Evolutionary conservation across 2,888 invertebrate genomes (phyloP), one percentile per base, ranked within the genome.

Genomic region (Chymomyza fuscimana): DNA sequence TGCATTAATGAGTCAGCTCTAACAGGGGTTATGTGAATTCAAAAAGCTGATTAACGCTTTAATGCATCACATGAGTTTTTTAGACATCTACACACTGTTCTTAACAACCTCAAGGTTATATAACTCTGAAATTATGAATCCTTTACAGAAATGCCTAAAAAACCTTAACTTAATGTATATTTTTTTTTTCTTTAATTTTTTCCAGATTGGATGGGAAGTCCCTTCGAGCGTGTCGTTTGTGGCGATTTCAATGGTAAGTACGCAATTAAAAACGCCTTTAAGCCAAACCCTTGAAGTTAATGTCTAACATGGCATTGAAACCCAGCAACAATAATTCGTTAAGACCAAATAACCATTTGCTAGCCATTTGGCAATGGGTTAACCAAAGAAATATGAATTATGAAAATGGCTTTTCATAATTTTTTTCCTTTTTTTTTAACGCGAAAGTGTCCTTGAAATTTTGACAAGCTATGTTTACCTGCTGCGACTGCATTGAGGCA

Each of bases 181-280:
- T 68, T 78, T 65, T 73, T 63, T 16, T 67, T 70, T n/a, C 92
- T 92, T 93, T 16, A 61, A 36, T 50, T 68, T 72, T 67, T 89
- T 90, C 12, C 95, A 97, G 97, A 97, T 94, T 97, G 97, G 97
- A 97, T 97, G 96, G 96, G 96, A 93, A 96, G 96, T 93, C 97
- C 97, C 92, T 97, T 97, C 93, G 97, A 97, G 94, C 95, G 97
- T 93, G 97, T 97, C 93, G 96, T 97, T 93, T 97, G 97, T 94
- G 97, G 97, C 95, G 96, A 97, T 96, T 97, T 96, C 92, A 95
- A 95, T 94, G 95, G 95, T 95, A 95, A 94, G 95, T 94, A 85
- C 78, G 56, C 69, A 67, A 73, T 72, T 75, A 70, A 46, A 61
- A 64, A 56, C 36, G 61, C 51, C 15, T 40, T 72, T 67, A 59